phyloP scores from a whole-genome alignment of 2,113 vertebrate species.

The Istiophorus platypterus region DNA sequence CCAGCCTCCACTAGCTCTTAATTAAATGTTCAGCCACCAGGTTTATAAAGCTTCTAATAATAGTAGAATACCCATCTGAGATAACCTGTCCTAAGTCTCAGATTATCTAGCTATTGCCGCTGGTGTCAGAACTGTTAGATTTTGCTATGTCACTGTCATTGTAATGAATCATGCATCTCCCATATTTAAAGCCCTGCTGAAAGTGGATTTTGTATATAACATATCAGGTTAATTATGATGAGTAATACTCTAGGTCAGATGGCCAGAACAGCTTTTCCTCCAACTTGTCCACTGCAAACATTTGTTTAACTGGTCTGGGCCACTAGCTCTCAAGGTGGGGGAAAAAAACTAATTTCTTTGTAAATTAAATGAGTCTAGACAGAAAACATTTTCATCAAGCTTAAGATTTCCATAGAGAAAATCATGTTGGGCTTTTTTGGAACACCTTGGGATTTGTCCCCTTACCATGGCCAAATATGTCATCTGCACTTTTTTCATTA shows the following conservation, averaged over 20 bases:
- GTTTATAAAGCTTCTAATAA: slow-evolving; percentile 58
- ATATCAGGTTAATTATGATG: neutral
- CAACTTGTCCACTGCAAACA: slow-evolving; percentile 8
- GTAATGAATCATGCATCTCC: neutral
- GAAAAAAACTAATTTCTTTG: neutral
- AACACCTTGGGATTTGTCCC: slow-evolving; percentile 33
- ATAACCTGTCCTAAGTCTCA: slow-evolving; percentile 4
- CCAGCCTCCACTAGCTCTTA: slow-evolving; percentile 54
- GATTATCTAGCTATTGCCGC: slow-evolving; percentile 1
- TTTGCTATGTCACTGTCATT: slow-evolving; percentile 16
- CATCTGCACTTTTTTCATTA: slow-evolving; percentile 37
- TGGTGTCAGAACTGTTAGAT: neutral
- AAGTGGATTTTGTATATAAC: neutral
- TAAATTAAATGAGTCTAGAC: slow-evolving; percentile 45
- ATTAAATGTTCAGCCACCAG: slow-evolving; percentile 72
- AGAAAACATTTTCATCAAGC: slow-evolving; percentile 52
- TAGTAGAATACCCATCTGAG: slow-evolving; percentile 16
- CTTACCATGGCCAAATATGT: slow-evolving; percentile 46
- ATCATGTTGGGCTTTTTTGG: slow-evolving; percentile 36
- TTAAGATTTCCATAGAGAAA: slow-evolving; percentile 52
- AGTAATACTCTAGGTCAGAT: neutral
- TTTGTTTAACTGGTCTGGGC: slow-evolving; percentile 36
- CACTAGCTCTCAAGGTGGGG: slow-evolving; percentile 14
- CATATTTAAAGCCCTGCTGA: neutral
- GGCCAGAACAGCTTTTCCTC: slow-evolving; percentile 10